These are phyloP conservation scores for Corticium candelabrum DNA, from an alignment of 37 sponge, comb jelly and placozoan species.

Conservation along the genomic window DNA sequence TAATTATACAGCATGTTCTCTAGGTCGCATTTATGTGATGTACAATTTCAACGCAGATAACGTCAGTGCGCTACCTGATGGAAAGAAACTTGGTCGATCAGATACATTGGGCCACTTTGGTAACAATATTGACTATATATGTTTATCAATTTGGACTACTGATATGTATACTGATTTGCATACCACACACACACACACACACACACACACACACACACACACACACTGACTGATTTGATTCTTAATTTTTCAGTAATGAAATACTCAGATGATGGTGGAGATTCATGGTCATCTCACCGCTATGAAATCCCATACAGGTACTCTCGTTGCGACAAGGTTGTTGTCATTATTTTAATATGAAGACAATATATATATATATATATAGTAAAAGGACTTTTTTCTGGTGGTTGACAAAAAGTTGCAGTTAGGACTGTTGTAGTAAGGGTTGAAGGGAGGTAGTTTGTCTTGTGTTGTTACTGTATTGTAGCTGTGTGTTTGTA, in stretches of 20 bases:
- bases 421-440: not conserved
- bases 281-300: not conserved
- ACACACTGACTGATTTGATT: too few relatives aligned
- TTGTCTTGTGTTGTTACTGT: too few relatives aligned
- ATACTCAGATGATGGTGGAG: slow-evolving; percentile 6
- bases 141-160: not conserved
- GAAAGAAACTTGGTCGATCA: not conserved
- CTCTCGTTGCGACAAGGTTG: not conserved
- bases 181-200: too few relatives aligned
- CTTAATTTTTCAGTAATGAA: not conserved
- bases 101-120: slow-evolving; percentile 12
- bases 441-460: too few relatives aligned
- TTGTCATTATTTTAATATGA: not conserved
- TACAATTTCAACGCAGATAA: not conserved
- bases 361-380: not conserved
- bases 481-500: too few relatives aligned
- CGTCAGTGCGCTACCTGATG: not conserved
- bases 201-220: too few relatives aligned
- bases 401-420: not conserved
- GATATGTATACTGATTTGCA: too few relatives aligned
- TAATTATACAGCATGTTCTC: not conserved
- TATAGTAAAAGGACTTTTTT: not conserved
- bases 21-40: slow-evolving; percentile 8
- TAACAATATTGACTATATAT: not conserved
- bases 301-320: slow-evolving; percentile 10